Evolutionary conservation across 1,140 invertebrate species (phyloP).

Genomic region (Polyergus mexicanus): DNA sequence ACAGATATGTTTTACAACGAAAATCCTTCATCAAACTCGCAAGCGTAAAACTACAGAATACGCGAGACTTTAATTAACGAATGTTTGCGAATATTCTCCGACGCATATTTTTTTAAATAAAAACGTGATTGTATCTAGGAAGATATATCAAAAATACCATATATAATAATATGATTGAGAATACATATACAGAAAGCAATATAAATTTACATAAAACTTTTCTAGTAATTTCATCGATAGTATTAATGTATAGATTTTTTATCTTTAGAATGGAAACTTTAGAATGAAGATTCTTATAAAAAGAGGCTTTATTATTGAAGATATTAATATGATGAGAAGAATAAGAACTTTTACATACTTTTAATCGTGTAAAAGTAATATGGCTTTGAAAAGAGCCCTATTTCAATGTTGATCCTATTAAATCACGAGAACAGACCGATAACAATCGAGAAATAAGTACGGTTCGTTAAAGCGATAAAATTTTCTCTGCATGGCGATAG

Average conservation of each 20-base stretch:
- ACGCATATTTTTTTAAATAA: not conserved
- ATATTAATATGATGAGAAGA: not conserved
- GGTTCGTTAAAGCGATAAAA: slow-evolving; percentile 27
- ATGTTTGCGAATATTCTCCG: not conserved
- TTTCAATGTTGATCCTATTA: not conserved
- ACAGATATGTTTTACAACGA: slow-evolving; percentile 14
- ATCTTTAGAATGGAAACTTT: not conserved
- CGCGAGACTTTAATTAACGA: not conserved
- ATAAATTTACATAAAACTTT: not conserved
- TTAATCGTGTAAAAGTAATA: not conserved
- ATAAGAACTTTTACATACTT: not conserved
- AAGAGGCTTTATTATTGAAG: not conserved
- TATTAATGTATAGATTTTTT: not conserved
- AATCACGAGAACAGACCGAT: not conserved
- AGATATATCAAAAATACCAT: not conserved
- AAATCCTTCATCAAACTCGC: not conserved
- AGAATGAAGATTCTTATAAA: not conserved
- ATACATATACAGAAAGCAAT: not conserved
- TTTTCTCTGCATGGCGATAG: slow-evolving; percentile 2
- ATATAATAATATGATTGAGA: not conserved
- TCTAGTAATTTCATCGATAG: not conserved
- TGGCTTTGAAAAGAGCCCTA: not conserved
- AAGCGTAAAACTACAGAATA: slow-evolving; percentile 4
- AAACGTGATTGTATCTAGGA: not conserved
- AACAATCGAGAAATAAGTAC: slow-evolving; percentile 17